Percentiles rank a stretch among this genome's conserved stretches.
phyloP scores from a whole-genome alignment of 2,113 vertebrate species.

The Crocuta crocuta region DNA sequence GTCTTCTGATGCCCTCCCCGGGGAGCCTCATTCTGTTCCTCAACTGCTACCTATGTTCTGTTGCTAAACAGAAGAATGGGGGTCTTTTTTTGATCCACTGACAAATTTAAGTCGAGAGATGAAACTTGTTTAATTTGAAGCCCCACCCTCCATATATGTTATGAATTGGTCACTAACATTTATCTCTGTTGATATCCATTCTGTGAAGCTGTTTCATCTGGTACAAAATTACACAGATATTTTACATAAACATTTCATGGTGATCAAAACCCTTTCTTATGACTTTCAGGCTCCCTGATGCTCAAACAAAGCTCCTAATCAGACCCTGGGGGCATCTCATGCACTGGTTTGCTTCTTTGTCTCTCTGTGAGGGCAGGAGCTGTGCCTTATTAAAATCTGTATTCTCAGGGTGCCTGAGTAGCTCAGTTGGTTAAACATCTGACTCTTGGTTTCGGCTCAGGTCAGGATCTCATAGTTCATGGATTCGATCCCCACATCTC shows the following conservation, averaged over 20 bases:
- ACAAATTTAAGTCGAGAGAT: background rate
- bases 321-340: rapidly evolving
- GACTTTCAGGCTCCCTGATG: background rate
- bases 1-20: background rate
- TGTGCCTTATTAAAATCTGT: background rate
- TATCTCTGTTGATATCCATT: background rate
- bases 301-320: background rate
- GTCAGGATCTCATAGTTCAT: too few species aligned
- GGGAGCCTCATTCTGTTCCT: background rate
- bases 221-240: background rate
- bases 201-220: background rate
- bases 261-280: background rate
- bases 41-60: background rate
- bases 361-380: background rate
- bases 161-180: too few species aligned
- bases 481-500: too few species aligned
- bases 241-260: background rate
- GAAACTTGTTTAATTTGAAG: background rate
- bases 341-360: background rate
- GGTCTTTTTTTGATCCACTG: background rate
- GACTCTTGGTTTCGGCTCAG: too few species aligned
- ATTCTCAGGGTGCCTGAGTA: background rate
- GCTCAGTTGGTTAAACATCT: too few species aligned
- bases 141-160: background rate
- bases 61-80: background rate